Conservation (phyloP, 2,113 vertebrate genomes). For the Larimichthys polyactis region DNA sequence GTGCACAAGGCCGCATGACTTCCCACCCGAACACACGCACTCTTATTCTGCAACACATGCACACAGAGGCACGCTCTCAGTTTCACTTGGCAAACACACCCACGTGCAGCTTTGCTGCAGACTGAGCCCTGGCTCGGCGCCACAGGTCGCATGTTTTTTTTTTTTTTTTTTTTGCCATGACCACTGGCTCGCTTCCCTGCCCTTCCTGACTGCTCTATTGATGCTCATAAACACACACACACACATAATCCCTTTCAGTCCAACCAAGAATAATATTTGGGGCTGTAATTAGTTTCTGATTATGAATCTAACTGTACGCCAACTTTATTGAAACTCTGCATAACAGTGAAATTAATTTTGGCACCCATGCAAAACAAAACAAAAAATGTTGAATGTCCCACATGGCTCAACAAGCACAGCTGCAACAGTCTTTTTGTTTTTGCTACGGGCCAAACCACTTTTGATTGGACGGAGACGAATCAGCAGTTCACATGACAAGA, state of each 20-base stretch:
- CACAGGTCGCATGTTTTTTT: constrained; percentile 61
- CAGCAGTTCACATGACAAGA: constrained; percentile 22
- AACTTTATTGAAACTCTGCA: neutral
- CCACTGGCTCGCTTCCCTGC: constrained; percentile 46
- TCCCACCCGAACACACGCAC: constrained; percentile 49
- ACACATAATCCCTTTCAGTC: constrained; percentile 1
- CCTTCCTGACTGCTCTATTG: constrained; percentile 35
- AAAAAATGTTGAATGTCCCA: neutral
- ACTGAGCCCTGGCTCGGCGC: constrained; percentile 41
- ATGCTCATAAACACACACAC: constrained; percentile 16
- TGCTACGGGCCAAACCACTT: neutral
- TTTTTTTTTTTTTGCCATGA: constrained; percentile 30
- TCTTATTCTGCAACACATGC: constrained; percentile 17
- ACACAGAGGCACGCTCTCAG: constrained; percentile 42
- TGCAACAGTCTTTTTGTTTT: constrained; percentile 10
- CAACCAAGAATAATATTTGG: neutral
- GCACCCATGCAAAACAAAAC: neutral
- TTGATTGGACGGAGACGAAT: constrained; percentile 17
- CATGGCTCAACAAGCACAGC: constrained; percentile 3
- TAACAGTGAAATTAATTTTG: neutral
- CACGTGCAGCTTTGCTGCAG: constrained; percentile 32
- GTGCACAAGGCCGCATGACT: constrained; percentile 61
- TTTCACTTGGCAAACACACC: constrained; percentile 41
- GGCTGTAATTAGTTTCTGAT: neutral
- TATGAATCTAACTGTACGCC: neutral